Evolutionary conservation across 2,797 vertebrate genomes (phyloP).

Genomic region (Smutsia temminckii): DNA sequence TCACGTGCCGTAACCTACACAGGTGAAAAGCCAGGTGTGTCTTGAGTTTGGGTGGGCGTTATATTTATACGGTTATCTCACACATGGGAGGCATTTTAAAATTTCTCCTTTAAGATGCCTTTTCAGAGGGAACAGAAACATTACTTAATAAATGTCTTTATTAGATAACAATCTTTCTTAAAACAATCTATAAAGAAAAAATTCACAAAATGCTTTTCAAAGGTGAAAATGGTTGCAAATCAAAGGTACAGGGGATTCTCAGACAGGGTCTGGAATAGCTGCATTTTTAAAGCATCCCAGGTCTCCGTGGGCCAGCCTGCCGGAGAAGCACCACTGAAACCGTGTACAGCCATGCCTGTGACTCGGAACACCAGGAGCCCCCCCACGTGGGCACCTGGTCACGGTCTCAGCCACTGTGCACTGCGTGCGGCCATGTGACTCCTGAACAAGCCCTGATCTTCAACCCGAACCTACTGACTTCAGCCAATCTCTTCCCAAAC

Average conservation of each 20-base stretch:
- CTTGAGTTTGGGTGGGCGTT: background rate
- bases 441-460: too few relatives aligned
- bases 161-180: background rate
- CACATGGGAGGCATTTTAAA: background rate
- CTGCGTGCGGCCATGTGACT: too few relatives aligned
- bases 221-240: background rate
- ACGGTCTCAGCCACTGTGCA: too few relatives aligned
- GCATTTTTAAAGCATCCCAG: background rate
- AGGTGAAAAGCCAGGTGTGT: background rate
- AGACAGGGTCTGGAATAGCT: background rate
- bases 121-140: background rate
- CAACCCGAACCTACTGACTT: background rate
- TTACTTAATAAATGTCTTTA: background rate
- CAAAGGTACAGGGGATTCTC: background rate
- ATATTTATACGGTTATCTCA: too few relatives aligned
- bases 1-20: accelerated
- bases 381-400: too few relatives aligned
- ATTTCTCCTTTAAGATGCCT: background rate
- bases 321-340: too few relatives aligned
- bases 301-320: too few relatives aligned
- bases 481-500: background rate
- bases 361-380: too few relatives aligned
- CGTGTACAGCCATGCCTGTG: too few relatives aligned
- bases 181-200: background rate
- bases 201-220: background rate